Evolutionary conservation across 1,140 invertebrate species (phyloP), one percentile per base, ranked within the genome.

Genomic region (Macrobrachium nipponense): DNA sequence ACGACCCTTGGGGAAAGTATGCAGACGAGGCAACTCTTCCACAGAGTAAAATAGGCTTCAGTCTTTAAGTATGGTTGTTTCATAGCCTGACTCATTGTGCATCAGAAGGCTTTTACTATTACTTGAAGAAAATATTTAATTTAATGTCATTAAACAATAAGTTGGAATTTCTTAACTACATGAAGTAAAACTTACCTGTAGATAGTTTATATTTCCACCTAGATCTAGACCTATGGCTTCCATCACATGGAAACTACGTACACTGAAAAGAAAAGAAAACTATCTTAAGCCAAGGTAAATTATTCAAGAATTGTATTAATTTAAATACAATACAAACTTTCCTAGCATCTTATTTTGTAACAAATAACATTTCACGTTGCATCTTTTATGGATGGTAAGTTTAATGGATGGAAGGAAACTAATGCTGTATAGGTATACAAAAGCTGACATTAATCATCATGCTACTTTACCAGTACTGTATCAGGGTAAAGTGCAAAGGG

Each of bases 171-270:
- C 10, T 5, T 27, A 78, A 18, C 2, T 17, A 78, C 43, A 58
- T 10, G 8, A 5, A 76, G 0, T 12, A 18, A 20, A 60, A 59
- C 84, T 86, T 80, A 86, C 84, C 84, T 86, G 84, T 58, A 86
- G 78, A 58, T 80, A 86, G 73, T 86, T 86, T 43, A 80, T 60
- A 86, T 18, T 86, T 17, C 43, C 43, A 73, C 84, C 84, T 72
- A 73, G 68, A 80, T 86, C 68, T 51, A 86, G n/a, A 15, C 78
- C 77, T 72, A 80, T 36, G 70, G 78, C 76, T 86, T 86, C 84
- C 84, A 86, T 86, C 84, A 77, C 84, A 86, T 86, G 84, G 66
- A 78, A 66, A 86, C 84, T 73, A 86, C 82, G 75, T 76, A 83
- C 82, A 64, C 82, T 83, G 82, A 11, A 73, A 73, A 59, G 20